Base-by-base conservation (phyloP, 2,797 vertebrate species). In the Ambastaia sidthimunki region DNA sequence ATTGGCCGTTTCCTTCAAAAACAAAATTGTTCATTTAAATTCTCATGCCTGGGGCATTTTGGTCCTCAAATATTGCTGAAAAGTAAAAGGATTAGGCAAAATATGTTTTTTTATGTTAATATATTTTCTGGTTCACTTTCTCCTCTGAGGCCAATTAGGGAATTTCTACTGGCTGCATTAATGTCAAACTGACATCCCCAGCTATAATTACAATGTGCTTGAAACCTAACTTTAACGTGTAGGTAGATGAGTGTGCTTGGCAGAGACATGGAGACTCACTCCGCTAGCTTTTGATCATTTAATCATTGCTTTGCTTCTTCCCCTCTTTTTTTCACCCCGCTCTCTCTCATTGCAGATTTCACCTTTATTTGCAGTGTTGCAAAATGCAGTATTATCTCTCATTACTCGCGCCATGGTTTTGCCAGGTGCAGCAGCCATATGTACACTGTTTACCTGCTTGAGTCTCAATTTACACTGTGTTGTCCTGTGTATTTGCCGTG, bases 81-180 rank as follows among this genome's bases (percentile, higher is more conserved):
- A 99, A 99, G 97, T 99, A 97, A 99, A 98, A 96, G 97, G 97
- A 99, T 99, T 99, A 99, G 97, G 97, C 96, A 97, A 98, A 99
- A 99, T 99, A 98, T 99, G 97, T 94, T 99, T 98, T 98, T 99
- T 99, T 98, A 99, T 99, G 98, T 98, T 99, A 99, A 99, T 99
- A 98, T 97, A 99, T 99, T 99, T 99, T 99, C 97, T 99, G 97
- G 97, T 99, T 98, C 96, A 98, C 95, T 99, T 96, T 98, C 96
- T 98, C 97, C 97, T 98, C 96, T 96, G 98, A 99, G 97, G 98
- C 98, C 98, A 99, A 99, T 99, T 99, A 99, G 96, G 94, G 96
- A 97, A 97, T 97, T 97, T 98, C 97, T 98, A 95, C 96, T 96
- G 97, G 98, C 97, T 99, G 96, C 95, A 98, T 98, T 99, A 98